phyloP scores from a whole-genome alignment of 2,797 vertebrate species.

The Miichthys miiuy region DNA sequence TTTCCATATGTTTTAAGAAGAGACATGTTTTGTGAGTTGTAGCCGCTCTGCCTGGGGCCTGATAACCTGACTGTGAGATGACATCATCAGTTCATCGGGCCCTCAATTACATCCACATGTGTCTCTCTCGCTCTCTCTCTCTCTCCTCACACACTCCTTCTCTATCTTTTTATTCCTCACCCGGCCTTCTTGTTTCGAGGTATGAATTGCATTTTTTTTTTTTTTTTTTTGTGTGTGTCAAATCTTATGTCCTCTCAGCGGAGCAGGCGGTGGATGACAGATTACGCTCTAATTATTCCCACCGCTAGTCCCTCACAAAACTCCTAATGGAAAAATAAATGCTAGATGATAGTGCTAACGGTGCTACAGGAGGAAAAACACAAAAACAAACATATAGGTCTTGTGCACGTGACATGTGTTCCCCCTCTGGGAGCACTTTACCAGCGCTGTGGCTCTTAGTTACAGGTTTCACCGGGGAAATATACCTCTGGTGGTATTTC shows the following conservation, averaged over 20 bases:
- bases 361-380: conserved; percentile 32
- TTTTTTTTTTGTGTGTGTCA: conserved; percentile 14
- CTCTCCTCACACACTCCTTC: conserved; percentile 1
- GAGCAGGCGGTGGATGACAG: conserved; percentile 29
- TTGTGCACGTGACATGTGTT: conserved; percentile 32
- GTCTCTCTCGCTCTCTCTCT: conserved; percentile 31
- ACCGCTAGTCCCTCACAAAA: conserved; percentile 38
- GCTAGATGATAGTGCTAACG: conserved; percentile 26
- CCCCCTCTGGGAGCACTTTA: conserved; percentile 36
- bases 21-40: conserved; percentile 77
- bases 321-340: conserved; percentile 33
- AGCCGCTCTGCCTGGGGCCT: conserved; percentile 77
- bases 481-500: conserved; percentile 42
- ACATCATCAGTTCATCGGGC: conserved; percentile 80
- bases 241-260: conserved; percentile 29
- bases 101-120: conserved; percentile 86
- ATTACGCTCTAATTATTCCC: conserved; percentile 44
- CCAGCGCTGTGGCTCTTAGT: conserved; percentile 24
- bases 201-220: conserved; percentile 13
- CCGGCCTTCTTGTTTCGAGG: conserved; percentile 11
- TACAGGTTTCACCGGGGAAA: conserved; percentile 56
- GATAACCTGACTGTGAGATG: conserved; percentile 86
- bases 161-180: conserved; percentile 34
- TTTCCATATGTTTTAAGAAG: conserved; percentile 58
- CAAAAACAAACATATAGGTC: conserved; percentile 29